A percentile compares a stretch with the other conserved stretches of the same genome.
Evolutionary conservation across 2,113 vertebrate species (phyloP).

Genomic region (Camarhynchus parvulus): DNA sequence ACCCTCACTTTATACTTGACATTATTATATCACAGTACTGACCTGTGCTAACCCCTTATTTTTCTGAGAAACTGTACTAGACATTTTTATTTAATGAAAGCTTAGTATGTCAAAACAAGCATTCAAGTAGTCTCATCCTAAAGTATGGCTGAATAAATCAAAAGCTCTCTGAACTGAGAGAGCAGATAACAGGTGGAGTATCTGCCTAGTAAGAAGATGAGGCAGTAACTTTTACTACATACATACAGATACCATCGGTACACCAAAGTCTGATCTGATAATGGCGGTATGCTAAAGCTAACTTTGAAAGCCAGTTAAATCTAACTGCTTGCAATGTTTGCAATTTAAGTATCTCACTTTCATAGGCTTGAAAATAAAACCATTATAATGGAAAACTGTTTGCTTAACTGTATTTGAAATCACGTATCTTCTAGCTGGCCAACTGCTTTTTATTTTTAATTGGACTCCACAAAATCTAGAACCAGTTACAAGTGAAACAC

Average conservation of each 20-base stretch:
- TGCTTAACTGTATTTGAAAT: not conserved
- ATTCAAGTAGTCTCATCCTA: not conserved
- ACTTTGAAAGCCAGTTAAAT: not conserved
- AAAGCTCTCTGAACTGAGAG: not conserved
- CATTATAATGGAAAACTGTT: not conserved
- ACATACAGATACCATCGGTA: not conserved
- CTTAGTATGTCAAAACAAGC: not conserved
- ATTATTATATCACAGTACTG: not conserved
- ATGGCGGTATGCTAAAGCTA: not conserved
- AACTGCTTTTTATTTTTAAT: not conserved
- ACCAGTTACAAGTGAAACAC: accelerated
- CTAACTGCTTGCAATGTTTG: not conserved
- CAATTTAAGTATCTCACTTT: not conserved
- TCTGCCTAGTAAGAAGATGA: not conserved
- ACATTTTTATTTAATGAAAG: not conserved
- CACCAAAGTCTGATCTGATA: constrained; percentile 7
- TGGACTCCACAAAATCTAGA: not conserved
- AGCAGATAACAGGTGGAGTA: not conserved
- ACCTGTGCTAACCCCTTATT: not conserved
- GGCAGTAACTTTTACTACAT: not conserved
- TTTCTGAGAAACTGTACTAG: not conserved
- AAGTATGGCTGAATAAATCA: not conserved
- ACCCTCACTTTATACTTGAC: not conserved
- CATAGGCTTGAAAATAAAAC: not conserved
- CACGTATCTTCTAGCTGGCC: accelerated